Conservation (phyloP, 2,797 vertebrate genomes). For the Rhinoraja longicauda region DNA sequence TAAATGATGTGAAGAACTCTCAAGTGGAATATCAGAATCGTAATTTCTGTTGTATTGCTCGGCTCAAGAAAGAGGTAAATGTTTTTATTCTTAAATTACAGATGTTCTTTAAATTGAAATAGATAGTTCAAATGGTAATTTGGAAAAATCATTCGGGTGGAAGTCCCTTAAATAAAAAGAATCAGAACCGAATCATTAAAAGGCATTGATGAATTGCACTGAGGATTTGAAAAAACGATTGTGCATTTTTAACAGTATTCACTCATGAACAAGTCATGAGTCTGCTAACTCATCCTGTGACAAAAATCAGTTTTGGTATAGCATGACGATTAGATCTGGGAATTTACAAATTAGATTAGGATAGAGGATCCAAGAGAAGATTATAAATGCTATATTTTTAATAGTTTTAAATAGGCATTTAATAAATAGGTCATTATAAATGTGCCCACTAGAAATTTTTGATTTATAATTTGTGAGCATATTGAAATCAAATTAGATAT, state of each 20-base stretch:
- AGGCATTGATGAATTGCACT: neutral
- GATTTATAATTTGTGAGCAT: neutral
- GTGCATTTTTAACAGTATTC: neutral
- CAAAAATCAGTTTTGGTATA: neutral
- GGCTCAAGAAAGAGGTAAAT: neutral
- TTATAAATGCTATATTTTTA: slow-evolving; percentile 11
- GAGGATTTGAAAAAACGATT: neutral
- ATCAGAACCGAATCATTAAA: neutral
- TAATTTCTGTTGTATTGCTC: neutral
- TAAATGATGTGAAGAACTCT: neutral
- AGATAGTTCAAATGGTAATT: neutral
- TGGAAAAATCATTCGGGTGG: neutral
- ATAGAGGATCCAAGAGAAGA: neutral
- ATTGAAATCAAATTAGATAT: neutral
- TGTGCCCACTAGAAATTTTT: neutral
- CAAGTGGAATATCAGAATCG: neutral
- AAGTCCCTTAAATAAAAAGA: neutral
- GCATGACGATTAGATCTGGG: neutral
- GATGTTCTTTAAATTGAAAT: neutral
- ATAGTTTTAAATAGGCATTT: neutral
- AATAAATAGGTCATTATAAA: neutral
- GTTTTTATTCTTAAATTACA: neutral
- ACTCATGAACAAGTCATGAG: neutral
- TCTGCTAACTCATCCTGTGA: neutral
- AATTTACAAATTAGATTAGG: neutral